These are phyloP conservation scores for Drosophila santomea DNA, from an alignment of 1,140 invertebrate genomes.

Conservation along the genomic window DNA sequence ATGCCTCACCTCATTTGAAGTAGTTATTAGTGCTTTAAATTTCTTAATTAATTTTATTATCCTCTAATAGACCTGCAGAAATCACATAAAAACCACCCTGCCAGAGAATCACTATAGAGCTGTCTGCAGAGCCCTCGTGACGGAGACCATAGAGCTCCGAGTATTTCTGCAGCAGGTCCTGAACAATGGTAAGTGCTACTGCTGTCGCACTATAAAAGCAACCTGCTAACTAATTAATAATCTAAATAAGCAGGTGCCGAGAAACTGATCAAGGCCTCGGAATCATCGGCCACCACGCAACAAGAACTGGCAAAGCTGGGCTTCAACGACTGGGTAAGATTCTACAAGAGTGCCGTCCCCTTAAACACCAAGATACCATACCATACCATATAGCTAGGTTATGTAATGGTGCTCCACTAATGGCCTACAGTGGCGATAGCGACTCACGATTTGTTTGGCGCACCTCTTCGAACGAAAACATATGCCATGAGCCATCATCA, in stretches of 20 bases:
- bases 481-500: constrained; percentile 56
- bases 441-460: constrained; percentile 58
- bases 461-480: constrained; percentile 60
- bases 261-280: constrained; percentile 86
- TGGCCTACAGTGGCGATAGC: constrained; percentile 53
- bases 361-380: background rate
- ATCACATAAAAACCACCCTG: constrained; percentile 78
- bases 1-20: too few species aligned
- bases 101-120: constrained; percentile 94
- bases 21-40: background rate
- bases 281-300: constrained; percentile 86
- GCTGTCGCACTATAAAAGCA: too few species aligned
- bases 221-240: constrained; percentile 7
- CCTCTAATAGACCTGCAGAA: constrained; percentile 70
- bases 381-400: background rate
- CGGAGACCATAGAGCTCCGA: constrained; percentile 95
- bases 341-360: constrained; percentile 10
- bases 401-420: constrained; percentile 58
- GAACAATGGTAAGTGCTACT: constrained; percentile 84
- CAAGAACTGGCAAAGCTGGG: constrained; percentile 91
- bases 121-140: constrained; percentile 95
- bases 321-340: constrained; percentile 93
- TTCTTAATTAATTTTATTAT: background rate
- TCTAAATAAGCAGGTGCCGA: constrained; percentile 81
- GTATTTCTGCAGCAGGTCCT: constrained; percentile 94